Evolutionary conservation across 2,113 vertebrate genomes (phyloP), one percentile per base, ranked within the genome.

Genomic region (Psilopsiagon aurifrons): DNA sequence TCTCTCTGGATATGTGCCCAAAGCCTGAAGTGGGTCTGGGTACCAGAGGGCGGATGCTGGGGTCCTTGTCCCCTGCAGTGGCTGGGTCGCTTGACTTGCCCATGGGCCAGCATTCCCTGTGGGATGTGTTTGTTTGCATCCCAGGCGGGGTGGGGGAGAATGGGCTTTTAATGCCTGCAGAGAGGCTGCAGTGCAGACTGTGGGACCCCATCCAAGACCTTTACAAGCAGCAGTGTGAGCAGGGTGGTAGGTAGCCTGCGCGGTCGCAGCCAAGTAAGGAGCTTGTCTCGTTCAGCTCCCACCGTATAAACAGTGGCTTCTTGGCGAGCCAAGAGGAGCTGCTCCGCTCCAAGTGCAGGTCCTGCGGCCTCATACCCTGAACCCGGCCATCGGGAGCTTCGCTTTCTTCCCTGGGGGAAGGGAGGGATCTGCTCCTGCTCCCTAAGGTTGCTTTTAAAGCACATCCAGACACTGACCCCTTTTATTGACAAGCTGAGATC

Each of bases 1-100:
- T 33, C 35, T 31, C 37, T 79, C 74, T 59, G 67, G 62, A 9
- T 76, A 28, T 1, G 5, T 41, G 43, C 25, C 55, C 88, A 63
- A 62, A 82, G 31, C 55, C 57, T 82, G 55, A 23, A 47, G 51
- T 2, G 17, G 18, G 9, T 16, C 33, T 79, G 63, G 4, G 18
- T 33, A 24, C 28, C 0, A 1, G 11, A 33, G 10, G 37, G 31
- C 1, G 5, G 41, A 16, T 67, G 11, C 39, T n/a, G 27, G 18
- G 41, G 13, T 88, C 11, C 37, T 55, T 33, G 17, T 75, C 39
- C 44, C 54, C 37, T 24, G 46, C 29, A 20, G 20, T 3, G 44
- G 41, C 20, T 1, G 3, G 60, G 37, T 52, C 19, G 1, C 14
- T 79, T 12, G 64, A 51, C 49, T 43, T 64, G 51, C 43, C 83